These are phyloP conservation scores for Trichogramma pretiosum DNA, from an alignment of 1,140 invertebrate species.

Conservation along the genomic window DNA sequence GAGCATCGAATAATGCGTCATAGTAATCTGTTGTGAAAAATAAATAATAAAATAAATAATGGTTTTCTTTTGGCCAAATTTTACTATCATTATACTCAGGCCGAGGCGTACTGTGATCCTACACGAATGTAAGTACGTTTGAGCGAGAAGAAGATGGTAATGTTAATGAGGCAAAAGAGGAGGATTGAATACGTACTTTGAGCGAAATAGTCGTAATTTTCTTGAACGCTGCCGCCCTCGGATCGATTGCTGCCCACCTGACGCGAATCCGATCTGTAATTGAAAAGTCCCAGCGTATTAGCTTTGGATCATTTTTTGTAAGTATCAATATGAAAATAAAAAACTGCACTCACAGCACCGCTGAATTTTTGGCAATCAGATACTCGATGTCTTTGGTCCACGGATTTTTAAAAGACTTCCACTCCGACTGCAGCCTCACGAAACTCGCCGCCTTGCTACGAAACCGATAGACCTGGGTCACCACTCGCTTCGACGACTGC, in stretches of 20 bases:
- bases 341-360: constrained; percentile 51
- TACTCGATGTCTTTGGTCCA: constrained; percentile 90
- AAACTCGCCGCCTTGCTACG: constrained; percentile 67
- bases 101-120: too few species aligned
- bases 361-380: constrained; percentile 74
- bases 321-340: background rate
- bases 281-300: constrained; percentile 8
- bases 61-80: too few species aligned
- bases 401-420: constrained; percentile 81
- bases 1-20: too few species aligned
- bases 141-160: too few species aligned
- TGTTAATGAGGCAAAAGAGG: too few species aligned
- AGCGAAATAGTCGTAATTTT: constrained; percentile 52
- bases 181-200: constrained; percentile 53
- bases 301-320: too few species aligned
- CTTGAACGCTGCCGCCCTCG: constrained; percentile 44
- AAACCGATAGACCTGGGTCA: constrained; percentile 70
- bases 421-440: constrained; percentile 68
- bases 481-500: constrained; percentile 54
- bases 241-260: constrained; percentile 44
- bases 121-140: too few species aligned
- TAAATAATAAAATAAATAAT: too few species aligned
- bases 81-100: too few species aligned
- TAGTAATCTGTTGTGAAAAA: too few species aligned
- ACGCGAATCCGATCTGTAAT: constrained; percentile 45